Evolutionary conservation across 2,888 invertebrate species (phyloP).

Genomic region (Megastigmus dorsalis): DNA sequence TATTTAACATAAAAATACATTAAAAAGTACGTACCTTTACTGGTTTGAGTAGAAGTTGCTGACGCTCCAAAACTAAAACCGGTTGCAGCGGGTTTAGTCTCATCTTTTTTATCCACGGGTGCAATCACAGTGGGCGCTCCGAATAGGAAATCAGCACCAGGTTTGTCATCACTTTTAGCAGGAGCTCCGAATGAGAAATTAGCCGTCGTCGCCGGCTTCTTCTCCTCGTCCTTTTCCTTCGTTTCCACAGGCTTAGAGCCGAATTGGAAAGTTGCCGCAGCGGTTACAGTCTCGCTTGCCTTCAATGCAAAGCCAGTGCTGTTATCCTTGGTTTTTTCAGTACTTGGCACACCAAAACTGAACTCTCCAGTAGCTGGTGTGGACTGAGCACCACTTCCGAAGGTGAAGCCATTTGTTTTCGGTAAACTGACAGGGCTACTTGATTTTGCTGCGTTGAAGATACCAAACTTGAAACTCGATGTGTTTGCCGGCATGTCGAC

Average conservation of each 20-base stretch:
- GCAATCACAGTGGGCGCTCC: constrained; percentile 49
- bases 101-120: constrained; percentile 42
- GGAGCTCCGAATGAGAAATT: constrained; percentile 54
- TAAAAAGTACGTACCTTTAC: background rate
- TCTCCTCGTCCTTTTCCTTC: constrained; percentile 30
- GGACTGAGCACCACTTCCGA: constrained; percentile 67
- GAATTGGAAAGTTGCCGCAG: constrained; percentile 53
- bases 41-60: background rate
- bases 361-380: constrained; percentile 57
- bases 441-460: constrained; percentile 66
- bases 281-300: constrained; percentile 48
- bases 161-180: background rate
- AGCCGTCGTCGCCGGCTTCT: constrained; percentile 14
- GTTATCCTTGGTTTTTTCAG: constrained; percentile 33
- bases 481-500: constrained; percentile 63
- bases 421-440: constrained; percentile 52
- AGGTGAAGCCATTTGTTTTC: constrained; percentile 69
- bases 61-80: constrained; percentile 52
- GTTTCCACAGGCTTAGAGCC: constrained; percentile 40
- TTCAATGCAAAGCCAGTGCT: constrained; percentile 53
- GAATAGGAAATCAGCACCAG: constrained; percentile 53
- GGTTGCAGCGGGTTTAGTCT: constrained; percentile 50
- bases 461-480: constrained; percentile 75
- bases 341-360: constrained; percentile 64
- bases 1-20: background rate